phyloP scores from a whole-genome alignment of 2,113 vertebrate genomes.

The Cepphus grylle region DNA sequence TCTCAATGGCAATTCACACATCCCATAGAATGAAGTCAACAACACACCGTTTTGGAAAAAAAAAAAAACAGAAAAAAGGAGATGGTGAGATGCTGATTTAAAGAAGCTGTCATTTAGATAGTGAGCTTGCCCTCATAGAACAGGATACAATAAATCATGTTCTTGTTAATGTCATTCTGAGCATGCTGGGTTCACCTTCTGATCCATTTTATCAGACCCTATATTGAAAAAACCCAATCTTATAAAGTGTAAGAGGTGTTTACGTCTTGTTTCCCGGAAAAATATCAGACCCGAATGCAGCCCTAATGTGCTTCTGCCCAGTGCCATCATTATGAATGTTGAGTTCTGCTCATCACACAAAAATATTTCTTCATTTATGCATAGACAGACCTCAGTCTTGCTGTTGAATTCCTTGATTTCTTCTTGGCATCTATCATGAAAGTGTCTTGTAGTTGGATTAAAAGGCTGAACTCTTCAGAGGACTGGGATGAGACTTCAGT shows the following conservation, averaged over 20 bases:
- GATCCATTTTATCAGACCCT: neutral
- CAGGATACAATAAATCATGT: neutral
- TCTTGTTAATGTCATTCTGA: neutral
- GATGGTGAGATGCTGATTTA: neutral
- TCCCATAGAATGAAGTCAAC: neutral
- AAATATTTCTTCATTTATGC: neutral
- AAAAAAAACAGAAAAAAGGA: too few species aligned
- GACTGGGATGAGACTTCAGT: neutral
- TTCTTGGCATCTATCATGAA: neutral
- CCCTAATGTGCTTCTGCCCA: neutral
- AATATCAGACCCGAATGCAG: fast-evolving
- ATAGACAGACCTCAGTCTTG: neutral
- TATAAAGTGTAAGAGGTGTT: neutral
- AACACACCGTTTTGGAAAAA: neutral
- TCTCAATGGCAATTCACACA: neutral
- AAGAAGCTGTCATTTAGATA: neutral
- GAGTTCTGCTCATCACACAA: neutral
- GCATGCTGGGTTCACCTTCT: neutral
- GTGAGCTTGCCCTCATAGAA: neutral
- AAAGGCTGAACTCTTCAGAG: neutral
- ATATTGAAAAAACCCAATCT: neutral
- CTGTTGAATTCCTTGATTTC: neutral
- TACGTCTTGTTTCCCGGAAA: neutral
- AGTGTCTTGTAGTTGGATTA: neutral
- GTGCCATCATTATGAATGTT: neutral